Evolutionary conservation across 2,113 vertebrate genomes (phyloP).

Genomic region (Leucopsar rothschildi): DNA sequence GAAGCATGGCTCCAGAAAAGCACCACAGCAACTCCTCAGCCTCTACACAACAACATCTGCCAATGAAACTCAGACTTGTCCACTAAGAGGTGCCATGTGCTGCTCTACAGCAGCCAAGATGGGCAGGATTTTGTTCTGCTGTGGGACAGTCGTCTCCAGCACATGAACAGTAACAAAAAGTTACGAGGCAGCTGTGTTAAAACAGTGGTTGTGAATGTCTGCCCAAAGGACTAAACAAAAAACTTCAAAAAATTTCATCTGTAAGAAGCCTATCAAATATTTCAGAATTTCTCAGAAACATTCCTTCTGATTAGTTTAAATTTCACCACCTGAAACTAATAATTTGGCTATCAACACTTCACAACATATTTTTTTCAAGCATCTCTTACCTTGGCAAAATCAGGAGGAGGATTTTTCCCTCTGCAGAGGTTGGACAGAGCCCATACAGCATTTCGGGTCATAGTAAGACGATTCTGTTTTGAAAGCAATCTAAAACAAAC

Average conservation of each 20-base stretch:
- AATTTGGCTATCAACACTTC: not conserved
- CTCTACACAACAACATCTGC: not conserved
- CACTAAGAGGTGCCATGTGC: not conserved
- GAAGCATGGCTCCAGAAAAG: not conserved
- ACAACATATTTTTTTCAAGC: not conserved
- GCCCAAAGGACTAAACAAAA: not conserved
- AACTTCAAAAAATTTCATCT: not conserved
- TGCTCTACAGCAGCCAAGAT: not conserved
- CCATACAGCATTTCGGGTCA: constrained; percentile 98
- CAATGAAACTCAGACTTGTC: not conserved
- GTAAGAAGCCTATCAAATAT: not conserved
- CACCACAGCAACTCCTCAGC: not conserved
- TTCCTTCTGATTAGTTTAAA: not conserved
- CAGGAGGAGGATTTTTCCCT: constrained; percentile 97
- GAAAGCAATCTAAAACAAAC: constrained; percentile 86
- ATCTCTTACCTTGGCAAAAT: constrained; percentile 88
- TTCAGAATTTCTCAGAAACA: not conserved
- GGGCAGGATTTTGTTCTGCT: not conserved
- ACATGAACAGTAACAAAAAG: not conserved
- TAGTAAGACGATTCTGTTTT: constrained; percentile 96
- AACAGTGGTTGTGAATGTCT: not conserved
- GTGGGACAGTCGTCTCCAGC: not conserved
- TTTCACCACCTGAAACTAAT: not conserved
- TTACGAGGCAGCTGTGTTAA: not conserved
- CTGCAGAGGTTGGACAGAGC: constrained; percentile 97